These are phyloP conservation scores for Raillietiella orientalis DNA, from an alignment of 2,888 invertebrate species.

Conservation along the genomic window DNA sequence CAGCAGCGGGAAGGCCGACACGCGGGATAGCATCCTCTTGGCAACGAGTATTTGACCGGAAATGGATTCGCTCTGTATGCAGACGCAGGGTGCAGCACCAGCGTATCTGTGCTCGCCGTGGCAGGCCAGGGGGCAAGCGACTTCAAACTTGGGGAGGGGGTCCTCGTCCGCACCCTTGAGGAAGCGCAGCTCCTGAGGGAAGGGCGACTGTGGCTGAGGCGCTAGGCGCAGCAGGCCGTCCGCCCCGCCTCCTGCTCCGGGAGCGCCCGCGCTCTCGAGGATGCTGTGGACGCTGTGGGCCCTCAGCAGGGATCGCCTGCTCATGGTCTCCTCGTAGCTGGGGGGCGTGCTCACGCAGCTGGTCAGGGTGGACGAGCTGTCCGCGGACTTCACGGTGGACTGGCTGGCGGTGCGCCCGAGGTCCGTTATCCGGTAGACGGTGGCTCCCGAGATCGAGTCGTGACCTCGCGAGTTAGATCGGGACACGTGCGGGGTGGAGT, in stretches of 20 bases:
- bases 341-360: slow-evolving; percentile 7
- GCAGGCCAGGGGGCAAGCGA: slow-evolving; percentile 9
- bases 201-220: slow-evolving; percentile 10
- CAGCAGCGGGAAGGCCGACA: background rate
- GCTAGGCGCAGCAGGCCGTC: slow-evolving; percentile 9
- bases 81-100: too few relatives aligned
- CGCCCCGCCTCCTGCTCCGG: slow-evolving; percentile 9
- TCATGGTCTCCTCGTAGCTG: slow-evolving; percentile 10
- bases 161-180: slow-evolving; percentile 2
- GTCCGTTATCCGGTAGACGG: slow-evolving; percentile 6
- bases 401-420: slow-evolving; percentile 7
- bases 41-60: too few relatives aligned
- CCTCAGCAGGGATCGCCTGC: slow-evolving; percentile 7
- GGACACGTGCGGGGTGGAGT: slow-evolving; percentile 16
- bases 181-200: slow-evolving; percentile 8
- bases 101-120: slow-evolving; percentile 8
- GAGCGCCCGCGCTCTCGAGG: slow-evolving; percentile 5
- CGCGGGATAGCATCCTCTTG: too few relatives aligned
- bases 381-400: slow-evolving; percentile 6
- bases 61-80: too few relatives aligned
- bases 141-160: slow-evolving; percentile 6
- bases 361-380: background rate
- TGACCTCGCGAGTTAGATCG: slow-evolving; percentile 16
- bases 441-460: slow-evolving; percentile 9
- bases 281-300: background rate